phyloP scores from a whole-genome alignment of 2,888 invertebrate genomes.

The Eristalis pertinax region DNA sequence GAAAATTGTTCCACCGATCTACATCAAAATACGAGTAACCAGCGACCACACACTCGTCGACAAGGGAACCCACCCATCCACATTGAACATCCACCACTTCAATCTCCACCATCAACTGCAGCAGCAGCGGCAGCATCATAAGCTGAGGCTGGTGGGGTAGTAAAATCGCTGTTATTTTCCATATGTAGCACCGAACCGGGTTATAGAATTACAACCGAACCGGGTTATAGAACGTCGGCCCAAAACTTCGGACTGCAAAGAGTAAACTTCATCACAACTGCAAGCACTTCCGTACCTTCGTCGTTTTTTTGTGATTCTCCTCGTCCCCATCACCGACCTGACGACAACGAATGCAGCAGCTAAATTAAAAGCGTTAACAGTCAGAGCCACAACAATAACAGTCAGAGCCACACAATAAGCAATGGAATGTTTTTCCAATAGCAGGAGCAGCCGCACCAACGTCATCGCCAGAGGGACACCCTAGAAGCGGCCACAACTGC shows the following conservation, averaged over 20 bases:
- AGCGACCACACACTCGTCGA: conserved; percentile 65
- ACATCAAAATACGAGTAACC: conserved; percentile 68
- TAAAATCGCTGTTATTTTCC: conserved; percentile 42
- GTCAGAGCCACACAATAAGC: conserved; percentile 75
- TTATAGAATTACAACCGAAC: neutral
- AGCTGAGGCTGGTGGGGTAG: neutral
- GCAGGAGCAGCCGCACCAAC: conserved; percentile 54
- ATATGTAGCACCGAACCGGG: conserved; percentile 41
- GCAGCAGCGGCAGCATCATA: conserved; percentile 14
- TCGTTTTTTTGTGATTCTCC: conserved; percentile 55
- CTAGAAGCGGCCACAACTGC: conserved; percentile 51
- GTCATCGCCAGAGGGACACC: conserved; percentile 60
- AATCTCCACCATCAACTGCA: conserved; percentile 48
- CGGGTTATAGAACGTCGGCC: conserved; percentile 52
- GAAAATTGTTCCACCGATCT: conserved; percentile 72
- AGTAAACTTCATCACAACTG: conserved; percentile 13
- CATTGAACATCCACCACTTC: conserved; percentile 53
- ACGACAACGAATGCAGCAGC: conserved; percentile 69
- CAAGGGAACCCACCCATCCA: conserved; percentile 45
- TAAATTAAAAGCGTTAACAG: conserved; percentile 55
- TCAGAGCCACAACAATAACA: conserved; percentile 47
- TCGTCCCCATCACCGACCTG: conserved; percentile 58
- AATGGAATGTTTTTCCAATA: conserved; percentile 67
- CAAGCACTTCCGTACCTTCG: conserved; percentile 64
- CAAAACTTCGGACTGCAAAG: conserved; percentile 32